Percentiles rank a stretch among this genome's conserved stretches.
These are phyloP conservation scores for Psittacus erithacus DNA, from an alignment of 2,113 vertebrate species.

Conservation along the genomic window DNA sequence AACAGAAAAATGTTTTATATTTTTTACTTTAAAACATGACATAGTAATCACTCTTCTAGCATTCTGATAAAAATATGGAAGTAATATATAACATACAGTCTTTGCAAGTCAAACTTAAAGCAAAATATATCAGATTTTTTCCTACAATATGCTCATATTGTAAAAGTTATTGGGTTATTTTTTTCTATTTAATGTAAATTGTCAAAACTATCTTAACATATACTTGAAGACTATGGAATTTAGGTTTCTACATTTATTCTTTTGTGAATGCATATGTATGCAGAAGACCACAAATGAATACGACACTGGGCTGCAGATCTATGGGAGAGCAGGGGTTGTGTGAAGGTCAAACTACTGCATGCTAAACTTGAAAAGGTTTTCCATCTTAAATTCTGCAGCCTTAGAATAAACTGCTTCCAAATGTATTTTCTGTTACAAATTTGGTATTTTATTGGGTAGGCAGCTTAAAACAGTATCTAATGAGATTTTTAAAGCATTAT, in stretches of 20 bases:
- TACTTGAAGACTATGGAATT: not conserved
- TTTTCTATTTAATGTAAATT: not conserved
- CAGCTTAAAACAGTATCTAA: conserved; percentile 17
- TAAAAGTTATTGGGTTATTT: not conserved
- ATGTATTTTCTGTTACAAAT: not conserved
- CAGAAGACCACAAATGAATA: not conserved
- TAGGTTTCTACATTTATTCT: not conserved
- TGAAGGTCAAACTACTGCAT: not conserved
- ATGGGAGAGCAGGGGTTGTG: not conserved
- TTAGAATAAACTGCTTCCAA: conserved; percentile 6
- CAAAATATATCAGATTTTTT: not conserved
- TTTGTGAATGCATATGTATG: not conserved
- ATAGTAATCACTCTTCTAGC: not conserved
- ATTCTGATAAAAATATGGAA: not conserved
- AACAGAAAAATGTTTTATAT: not conserved
- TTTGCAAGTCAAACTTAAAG: not conserved
- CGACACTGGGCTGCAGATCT: not conserved
- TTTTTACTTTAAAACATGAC: not conserved
- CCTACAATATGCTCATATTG: not conserved
- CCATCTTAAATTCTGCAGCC: conserved; percentile 1
- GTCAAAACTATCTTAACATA: not conserved
- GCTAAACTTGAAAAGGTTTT: not conserved
- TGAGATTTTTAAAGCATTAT: conserved; percentile 12
- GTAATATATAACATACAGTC: not conserved
- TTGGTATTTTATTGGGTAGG: conserved; percentile 1